Percentiles rank a stretch among this genome's conserved stretches.
Conservation (phyloP, 2,888 invertebrate species). For the Epistrophella euchroma region DNA sequence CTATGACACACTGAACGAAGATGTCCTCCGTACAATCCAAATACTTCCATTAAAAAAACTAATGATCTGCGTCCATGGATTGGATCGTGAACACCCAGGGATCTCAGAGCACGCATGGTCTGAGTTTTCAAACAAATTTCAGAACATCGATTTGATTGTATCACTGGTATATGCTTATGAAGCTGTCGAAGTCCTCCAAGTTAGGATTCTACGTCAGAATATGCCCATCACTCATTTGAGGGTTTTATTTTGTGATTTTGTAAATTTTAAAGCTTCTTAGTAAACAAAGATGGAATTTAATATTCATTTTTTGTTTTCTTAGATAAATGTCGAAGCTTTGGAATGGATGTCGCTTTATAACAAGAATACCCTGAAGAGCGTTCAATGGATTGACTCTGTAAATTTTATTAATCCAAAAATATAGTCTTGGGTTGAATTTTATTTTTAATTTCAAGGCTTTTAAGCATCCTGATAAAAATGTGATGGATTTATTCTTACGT, state of each 20-base stretch:
- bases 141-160: conserved; percentile 81
- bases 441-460: conserved; percentile 77
- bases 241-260: conserved; percentile 89
- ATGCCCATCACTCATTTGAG: conserved; percentile 91
- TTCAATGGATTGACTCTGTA: conserved; percentile 83
- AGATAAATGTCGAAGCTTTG: conserved; percentile 83
- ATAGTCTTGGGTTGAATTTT: neutral
- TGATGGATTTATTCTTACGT: conserved; percentile 80
- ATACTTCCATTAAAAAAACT: conserved; percentile 85
- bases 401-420: conserved; percentile 25
- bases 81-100: conserved; percentile 87
- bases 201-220: conserved; percentile 87
- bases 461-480: conserved; percentile 81
- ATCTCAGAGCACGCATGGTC: conserved; percentile 88
- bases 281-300: neutral
- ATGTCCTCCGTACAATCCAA: conserved; percentile 81
- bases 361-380: conserved; percentile 82
- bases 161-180: conserved; percentile 88
- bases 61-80: conserved; percentile 89
- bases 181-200: conserved; percentile 87
- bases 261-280: conserved; percentile 79
- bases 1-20: conserved; percentile 82
- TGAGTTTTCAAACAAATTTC: conserved; percentile 84
- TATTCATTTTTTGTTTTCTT: conserved; percentile 31
- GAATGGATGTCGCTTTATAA: conserved; percentile 82